These are phyloP conservation scores for human DNA, from an alignment of 2,113 vertebrate species.

Conservation along the genomic window GRCh38 chr6:113433001-113433500, in stretches of 20 bases:
- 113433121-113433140: not conserved
- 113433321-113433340: slow-evolving; percentile 73
- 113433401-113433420: slow-evolving; percentile 39
- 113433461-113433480: slow-evolving; percentile 27
- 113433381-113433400: slow-evolving; percentile 56
- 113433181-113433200: slow-evolving; percentile 33
- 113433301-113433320: slow-evolving; percentile 74
- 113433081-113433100: not conserved
- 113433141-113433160: not conserved
- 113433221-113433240: not conserved
- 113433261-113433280: not conserved
- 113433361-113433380: slow-evolving; percentile 49
- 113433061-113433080: not conserved
- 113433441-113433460: slow-evolving; percentile 43
- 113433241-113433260: not conserved
- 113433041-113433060: not conserved
- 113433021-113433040: not conserved
- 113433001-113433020: not conserved
- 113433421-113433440: slow-evolving; percentile 30
- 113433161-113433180: slow-evolving; percentile 39
- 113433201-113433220: not conserved
- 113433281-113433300: slow-evolving; percentile 28
- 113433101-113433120: not conserved
- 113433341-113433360: slow-evolving; percentile 71
- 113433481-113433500: slow-evolving; percentile 62